Base-by-base conservation (phyloP, 2,797 vertebrate species). In the Schizopygopsis pylzovi region DNA sequence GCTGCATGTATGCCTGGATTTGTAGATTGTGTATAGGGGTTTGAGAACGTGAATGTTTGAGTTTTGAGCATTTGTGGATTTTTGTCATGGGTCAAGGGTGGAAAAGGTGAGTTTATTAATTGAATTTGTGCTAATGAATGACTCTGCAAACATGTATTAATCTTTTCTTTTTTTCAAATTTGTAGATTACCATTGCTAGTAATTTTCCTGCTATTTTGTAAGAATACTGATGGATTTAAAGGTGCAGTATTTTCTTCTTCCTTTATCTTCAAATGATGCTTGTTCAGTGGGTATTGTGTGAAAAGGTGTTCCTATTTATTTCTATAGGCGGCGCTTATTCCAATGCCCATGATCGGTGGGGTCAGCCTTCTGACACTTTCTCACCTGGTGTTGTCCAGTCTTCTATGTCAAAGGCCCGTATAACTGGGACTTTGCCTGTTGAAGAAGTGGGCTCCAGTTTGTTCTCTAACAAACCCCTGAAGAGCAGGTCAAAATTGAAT, bases 21-120 rank as follows among this genome's bases (percentile, higher is more conserved):
- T 54, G 11, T 8, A 2, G 43, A 2, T 5, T 0, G 0, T 37
- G 0, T 39, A 2, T 11, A 22, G 1, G 47, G 9, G 0, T 37
- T 22, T 77, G 11, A 9, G 4, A 33, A 18, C 1, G 4, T 75
- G 45, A 56, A 2, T 0, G 1, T 20, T 22, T 0, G 43, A 0
- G 6, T 33, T 25, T 8, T 2, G 9, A 45, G 43, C 10, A 11
- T 1, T 45, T 45, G 43, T 11, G 10, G 43, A 11, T 45, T 45
- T 45, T 65, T 28, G 39, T 9, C 4, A 79, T 43, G n/a, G 56
- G 3, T 61, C 15, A 45, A 39, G 16, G 18, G 73, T 77, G 73
- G 28, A 77, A 56, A 22, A 39, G 2, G 73, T 76, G 18, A 37
- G 72, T 52, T 75, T 18, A 22, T 13, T 37, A 0, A 2, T 68